Evolutionary conservation across 2,888 invertebrate species (phyloP).

Genomic region (Luperina testacea): DNA sequence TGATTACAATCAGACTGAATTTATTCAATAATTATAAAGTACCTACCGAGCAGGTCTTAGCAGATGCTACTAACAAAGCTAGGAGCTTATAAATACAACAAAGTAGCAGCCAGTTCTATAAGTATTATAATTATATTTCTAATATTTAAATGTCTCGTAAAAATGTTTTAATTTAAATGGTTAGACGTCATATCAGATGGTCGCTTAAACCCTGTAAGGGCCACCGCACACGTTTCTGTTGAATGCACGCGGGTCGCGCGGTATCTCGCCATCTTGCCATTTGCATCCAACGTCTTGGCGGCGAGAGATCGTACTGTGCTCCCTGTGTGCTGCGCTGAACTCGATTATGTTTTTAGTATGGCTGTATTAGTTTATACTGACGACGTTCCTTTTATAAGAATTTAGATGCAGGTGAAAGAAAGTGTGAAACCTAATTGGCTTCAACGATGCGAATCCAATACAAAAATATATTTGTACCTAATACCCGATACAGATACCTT

Average conservation of each 20-base stretch:
- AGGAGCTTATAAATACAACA: conserved; percentile 13
- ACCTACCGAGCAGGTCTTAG: conserved; percentile 2
- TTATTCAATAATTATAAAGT: conserved; percentile 15
- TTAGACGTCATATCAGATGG: conserved; percentile 75
- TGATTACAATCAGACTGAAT: conserved; percentile 9
- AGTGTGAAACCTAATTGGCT: neutral
- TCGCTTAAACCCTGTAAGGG: conserved; percentile 75
- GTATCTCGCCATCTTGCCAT: conserved; percentile 82
- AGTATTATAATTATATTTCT: conserved; percentile 31
- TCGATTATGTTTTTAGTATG: conserved; percentile 14
- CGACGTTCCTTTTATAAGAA: neutral
- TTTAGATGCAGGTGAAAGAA: neutral
- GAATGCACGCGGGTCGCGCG: conserved; percentile 75
- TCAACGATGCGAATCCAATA: neutral
- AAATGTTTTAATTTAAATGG: conserved; percentile 73
- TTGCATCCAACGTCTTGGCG: conserved; percentile 81
- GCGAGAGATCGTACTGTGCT: conserved; percentile 68
- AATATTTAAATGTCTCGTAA: conserved; percentile 52
- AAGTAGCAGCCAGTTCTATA: conserved; percentile 1
- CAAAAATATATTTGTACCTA: neutral
- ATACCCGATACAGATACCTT: too few relatives aligned
- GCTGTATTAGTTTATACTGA: neutral
- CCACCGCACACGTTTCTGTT: conserved; percentile 80
- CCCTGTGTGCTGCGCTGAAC: conserved; percentile 36
- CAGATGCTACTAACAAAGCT: conserved; percentile 25